Evolutionary conservation across 2,113 vertebrate genomes (phyloP).

Genomic region (Artemisiospiza belli): DNA sequence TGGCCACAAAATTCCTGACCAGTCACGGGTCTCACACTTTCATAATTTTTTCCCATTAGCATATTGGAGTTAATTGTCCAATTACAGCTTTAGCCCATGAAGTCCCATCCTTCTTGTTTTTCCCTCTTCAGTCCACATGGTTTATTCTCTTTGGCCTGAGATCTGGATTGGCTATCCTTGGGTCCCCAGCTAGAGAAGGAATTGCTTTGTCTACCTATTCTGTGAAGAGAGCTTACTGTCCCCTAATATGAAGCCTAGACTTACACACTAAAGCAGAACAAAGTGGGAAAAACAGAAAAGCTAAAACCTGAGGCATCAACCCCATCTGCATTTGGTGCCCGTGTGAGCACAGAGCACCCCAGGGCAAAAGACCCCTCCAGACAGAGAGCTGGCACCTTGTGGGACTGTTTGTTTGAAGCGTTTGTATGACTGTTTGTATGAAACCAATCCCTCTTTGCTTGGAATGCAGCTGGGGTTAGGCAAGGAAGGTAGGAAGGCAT

Average conservation of each 20-base stretch:
- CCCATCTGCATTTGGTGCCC: background rate
- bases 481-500: background rate
- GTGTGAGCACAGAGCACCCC: background rate
- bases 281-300: background rate
- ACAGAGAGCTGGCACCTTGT: rapidly evolving
- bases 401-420: background rate
- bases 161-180: rapidly evolving
- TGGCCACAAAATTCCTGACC: background rate
- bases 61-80: background rate
- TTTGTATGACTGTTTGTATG: background rate
- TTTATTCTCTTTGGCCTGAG: background rate
- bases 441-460: background rate
- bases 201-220: background rate
- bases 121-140: background rate
- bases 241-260: background rate
- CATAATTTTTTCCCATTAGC: background rate
- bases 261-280: background rate
- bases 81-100: background rate
- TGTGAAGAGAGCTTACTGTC: background rate
- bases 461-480: background rate
- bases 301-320: background rate
- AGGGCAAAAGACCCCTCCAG: background rate
- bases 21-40: background rate
- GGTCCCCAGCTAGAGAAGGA: background rate
- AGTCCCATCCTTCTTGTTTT: background rate